Evolutionary conservation across 2,888 invertebrate genomes (phyloP), one percentile per base, ranked within the genome.

Genomic region (Drosophila setosimentum): DNA sequence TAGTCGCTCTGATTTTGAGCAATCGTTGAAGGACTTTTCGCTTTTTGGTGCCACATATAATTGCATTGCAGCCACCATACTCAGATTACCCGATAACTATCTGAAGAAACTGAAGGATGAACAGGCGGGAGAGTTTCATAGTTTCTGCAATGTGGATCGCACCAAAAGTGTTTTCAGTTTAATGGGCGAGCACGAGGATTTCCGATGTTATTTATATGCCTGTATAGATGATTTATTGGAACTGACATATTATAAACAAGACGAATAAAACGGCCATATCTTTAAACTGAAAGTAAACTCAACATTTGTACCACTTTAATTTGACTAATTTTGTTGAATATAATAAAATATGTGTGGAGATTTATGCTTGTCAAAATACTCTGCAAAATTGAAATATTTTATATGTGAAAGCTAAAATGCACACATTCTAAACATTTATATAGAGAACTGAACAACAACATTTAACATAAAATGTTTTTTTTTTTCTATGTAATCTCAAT

Each of bases 41-140:
- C 76, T 93, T 13, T 91, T 93, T 50, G 92, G 93, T 1, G 89
- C 91, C 33, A 91, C 92, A 54, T 93, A 92, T 59, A 93, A 93
- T 32, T 93, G 93, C 58, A 87, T 92, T 33, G 81, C 82, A 2
- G 89, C 90, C 1, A 92, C 92, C 0, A 70, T 91, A 1, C 48
- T 91, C 2, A 91, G 90, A 50, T 75, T 94, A 8, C 92, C 93
- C 0, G 83, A 90, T 0, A 92, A 93, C 64, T 91, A 93, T 71
- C 78, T 92, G 0, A 87, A 91, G 29, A 75, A 82, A 49, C 78
- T 94, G 7, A 90, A 93, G 55, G 78, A 89, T 3, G 78, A 80
- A n/a, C 82, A 92, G 63, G 88, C 92, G 0, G 82, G 83, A 3
- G 87, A 90, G 3, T 94, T 93, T 75, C 86, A 93, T 72, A 91